Conservation (phyloP, 2,888 invertebrate genomes). For the Drosophila subsilvestris region DNA sequence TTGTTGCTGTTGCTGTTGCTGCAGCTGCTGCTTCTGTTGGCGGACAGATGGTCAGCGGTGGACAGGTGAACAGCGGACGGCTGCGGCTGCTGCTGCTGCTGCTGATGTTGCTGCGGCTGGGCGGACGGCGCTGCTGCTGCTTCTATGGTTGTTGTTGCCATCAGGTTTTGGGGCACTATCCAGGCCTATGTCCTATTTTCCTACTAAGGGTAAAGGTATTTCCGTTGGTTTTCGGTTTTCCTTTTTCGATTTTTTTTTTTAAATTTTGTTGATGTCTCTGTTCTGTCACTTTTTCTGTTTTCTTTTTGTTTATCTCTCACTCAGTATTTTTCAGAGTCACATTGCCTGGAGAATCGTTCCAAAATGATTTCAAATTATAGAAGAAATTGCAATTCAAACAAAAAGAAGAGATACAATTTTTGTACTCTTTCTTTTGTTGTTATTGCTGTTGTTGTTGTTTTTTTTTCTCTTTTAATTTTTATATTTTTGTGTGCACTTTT, state of each 20-base stretch:
- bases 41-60: constrained; percentile 2
- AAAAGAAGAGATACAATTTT: not conserved
- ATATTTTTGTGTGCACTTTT: not conserved
- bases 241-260: constrained; percentile 6
- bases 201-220: constrained; percentile 19
- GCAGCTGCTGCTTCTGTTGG: not conserved
- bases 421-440: not conserved
- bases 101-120: constrained; percentile 23
- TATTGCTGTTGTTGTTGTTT: constrained; percentile 3
- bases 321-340: constrained; percentile 66
- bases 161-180: constrained; percentile 69
- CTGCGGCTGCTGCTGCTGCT: constrained; percentile 6
- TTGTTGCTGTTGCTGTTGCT: constrained; percentile 1
- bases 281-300: constrained; percentile 6
- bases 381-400: constrained; percentile 5
- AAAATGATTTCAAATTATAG: not conserved
- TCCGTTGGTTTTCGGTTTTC: constrained; percentile 9
- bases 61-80: constrained; percentile 31
- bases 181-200: constrained; percentile 9
- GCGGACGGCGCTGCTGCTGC: constrained; percentile 41
- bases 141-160: constrained; percentile 75
- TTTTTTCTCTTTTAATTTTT: constrained; percentile 8
- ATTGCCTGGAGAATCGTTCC: constrained; percentile 57
- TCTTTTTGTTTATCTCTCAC: constrained; percentile 19
- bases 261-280: not conserved